Evolutionary conservation across 2,113 vertebrate genomes (phyloP), one percentile per base, ranked within the genome.

Genomic region (Rhea americana): DNA sequence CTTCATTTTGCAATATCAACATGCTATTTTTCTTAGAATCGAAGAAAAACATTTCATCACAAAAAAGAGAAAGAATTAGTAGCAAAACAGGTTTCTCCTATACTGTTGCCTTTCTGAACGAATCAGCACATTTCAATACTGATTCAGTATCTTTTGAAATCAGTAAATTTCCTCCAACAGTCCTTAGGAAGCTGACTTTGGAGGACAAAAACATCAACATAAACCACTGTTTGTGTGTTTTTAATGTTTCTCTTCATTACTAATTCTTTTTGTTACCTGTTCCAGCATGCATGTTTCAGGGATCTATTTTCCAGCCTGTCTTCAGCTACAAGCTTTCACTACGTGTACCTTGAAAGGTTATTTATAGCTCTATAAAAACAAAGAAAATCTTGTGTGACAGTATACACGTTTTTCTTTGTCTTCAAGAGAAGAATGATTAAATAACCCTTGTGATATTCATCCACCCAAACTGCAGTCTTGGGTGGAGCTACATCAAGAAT

Each of bases 291-390:
- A 22, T 26, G 43, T 62, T 84, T 73, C 74, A 70, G 53, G 4
- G 2, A 85, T 30, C 24, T 90, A 1, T 48, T 45, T 91, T 65
- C 76, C 70, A 83, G 48, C 25, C 65, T 48, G 43, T 58, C 68
- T 68, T 84, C 56, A 91, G 53, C 58, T 61, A 86, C 83, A 19
- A 89, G 80, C 45, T 35, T 50, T 66, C 28, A 18, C 35, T 56
- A 17, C 11, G 14, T 56, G 10, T 20, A 68, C 45, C 47, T 78
- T 75, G 51, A 71, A 28, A 93, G 76, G 72, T 71, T 94, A 95
- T 83, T 91, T 74, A 21, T 71, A 90, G 24, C 72, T 85, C 59
- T 81, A 18, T 15, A 32, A 41, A 58, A 85, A 41, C 73, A 83
- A 66, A 82, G 55, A 92, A 86, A 91, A 82, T 53, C 28, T 48